Evolutionary conservation across 2,113 vertebrate species (phyloP).

Genomic region (Seriola dumerili): DNA sequence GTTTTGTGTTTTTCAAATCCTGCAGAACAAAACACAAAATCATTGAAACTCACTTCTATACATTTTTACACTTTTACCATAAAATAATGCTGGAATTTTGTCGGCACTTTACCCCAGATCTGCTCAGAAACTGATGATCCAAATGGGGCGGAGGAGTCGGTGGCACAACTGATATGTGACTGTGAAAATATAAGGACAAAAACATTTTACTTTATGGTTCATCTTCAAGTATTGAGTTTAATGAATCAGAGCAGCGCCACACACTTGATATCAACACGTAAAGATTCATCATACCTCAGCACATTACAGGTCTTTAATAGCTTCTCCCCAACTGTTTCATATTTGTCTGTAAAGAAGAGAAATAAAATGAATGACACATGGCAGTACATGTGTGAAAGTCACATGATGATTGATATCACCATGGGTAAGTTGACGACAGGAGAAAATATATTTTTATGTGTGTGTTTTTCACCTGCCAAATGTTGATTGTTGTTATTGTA

Average conservation of each 20-base stretch:
- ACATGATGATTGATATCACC: background rate
- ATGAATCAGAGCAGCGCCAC: background rate
- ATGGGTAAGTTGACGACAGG: too few species aligned
- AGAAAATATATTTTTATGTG: too few species aligned
- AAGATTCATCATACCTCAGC: constrained; percentile 84
- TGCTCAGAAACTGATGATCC: constrained; percentile 68
- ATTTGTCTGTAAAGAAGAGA: constrained; percentile 83
- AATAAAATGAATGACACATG: background rate
- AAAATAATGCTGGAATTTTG: background rate
- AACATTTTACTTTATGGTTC: background rate
- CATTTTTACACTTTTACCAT: background rate
- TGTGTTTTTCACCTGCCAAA: constrained; percentile 1
- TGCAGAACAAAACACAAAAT: constrained; percentile 70
- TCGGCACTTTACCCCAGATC: constrained; percentile 76
- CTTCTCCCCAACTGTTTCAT: constrained; percentile 87
- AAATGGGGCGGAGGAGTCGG: constrained; percentile 91
- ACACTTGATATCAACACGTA: background rate
- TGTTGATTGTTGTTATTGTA: background rate
- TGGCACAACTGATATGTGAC: constrained; percentile 91
- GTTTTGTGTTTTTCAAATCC: constrained; percentile 82
- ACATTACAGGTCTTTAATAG: constrained; percentile 88
- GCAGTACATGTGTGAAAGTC: background rate
- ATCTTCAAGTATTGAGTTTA: background rate
- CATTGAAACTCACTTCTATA: background rate
- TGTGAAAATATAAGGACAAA: constrained; percentile 66